Conservation (phyloP, 2,888 invertebrate genomes). For the Salpingus planirostris region DNA sequence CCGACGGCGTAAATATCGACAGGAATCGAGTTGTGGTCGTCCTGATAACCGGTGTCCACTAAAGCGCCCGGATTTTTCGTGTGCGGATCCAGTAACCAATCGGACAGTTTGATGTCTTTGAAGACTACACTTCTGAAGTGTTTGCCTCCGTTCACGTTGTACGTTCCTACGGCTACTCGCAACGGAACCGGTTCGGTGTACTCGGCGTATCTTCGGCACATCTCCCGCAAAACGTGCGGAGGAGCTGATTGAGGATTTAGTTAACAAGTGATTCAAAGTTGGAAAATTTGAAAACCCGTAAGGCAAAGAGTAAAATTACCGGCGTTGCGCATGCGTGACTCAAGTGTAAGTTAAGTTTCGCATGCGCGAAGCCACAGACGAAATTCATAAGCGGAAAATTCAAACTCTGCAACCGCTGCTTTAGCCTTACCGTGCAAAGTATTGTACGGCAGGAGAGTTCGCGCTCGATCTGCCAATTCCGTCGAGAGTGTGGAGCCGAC, state of each 20-base stretch:
- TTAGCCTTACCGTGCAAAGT: slow-evolving; percentile 77
- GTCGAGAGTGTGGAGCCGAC: slow-evolving; percentile 87
- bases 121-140: slow-evolving; percentile 95
- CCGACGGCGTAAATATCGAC: slow-evolving; percentile 96
- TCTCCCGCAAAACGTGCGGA: slow-evolving; percentile 70
- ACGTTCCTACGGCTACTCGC: slow-evolving; percentile 86
- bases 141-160: slow-evolving; percentile 99
- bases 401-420: no score
- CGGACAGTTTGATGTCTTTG: slow-evolving; percentile 76
- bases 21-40: slow-evolving; percentile 45
- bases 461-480: slow-evolving; percentile 84
- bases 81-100: slow-evolving; percentile 85
- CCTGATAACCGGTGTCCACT: slow-evolving; percentile 42
- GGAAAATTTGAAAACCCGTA: neutral
- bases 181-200: slow-evolving; percentile 62
- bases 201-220: slow-evolving; percentile 76
- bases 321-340: no score
- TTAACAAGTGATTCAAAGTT: no score
- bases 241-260: slow-evolving; percentile 49
- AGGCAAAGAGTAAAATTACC: neutral
- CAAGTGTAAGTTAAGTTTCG: no score
- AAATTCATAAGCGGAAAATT: no score
- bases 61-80: slow-evolving; percentile 43
- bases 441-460: slow-evolving; percentile 77
- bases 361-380: no score